Percentiles rank a stretch among this genome's conserved stretches.
phyloP scores from a whole-genome alignment of 2,888 invertebrate species.

The Agrochola lota region DNA sequence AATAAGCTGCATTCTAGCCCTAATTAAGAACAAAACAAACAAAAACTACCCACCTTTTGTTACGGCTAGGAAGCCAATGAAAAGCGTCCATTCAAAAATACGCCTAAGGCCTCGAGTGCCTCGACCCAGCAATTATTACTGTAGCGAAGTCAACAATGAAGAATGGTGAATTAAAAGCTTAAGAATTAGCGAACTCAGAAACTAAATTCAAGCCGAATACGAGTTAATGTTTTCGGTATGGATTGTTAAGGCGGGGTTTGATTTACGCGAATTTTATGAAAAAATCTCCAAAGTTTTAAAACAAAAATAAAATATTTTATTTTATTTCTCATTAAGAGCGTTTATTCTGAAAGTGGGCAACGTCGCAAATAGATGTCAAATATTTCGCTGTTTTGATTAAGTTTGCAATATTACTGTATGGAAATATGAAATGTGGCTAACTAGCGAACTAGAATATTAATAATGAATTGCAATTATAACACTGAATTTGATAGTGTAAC shows the following conservation, averaged over 20 bases:
- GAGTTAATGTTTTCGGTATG: slow-evolving; percentile 50
- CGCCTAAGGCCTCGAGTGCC: slow-evolving; percentile 66
- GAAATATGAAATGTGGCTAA: too few relatives aligned
- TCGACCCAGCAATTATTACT: slow-evolving; percentile 73
- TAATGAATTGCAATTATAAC: too few relatives aligned
- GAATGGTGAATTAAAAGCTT: slow-evolving; percentile 70
- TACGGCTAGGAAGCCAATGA: slow-evolving; percentile 68
- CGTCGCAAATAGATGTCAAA: too few relatives aligned
- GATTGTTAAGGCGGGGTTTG: slow-evolving; percentile 30
- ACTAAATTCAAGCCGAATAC: slow-evolving; percentile 63
- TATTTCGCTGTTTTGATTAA: too few relatives aligned
- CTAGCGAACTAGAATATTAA: too few relatives aligned
- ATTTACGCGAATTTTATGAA: not conserved
- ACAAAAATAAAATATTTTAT: not conserved
- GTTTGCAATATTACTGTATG: too few relatives aligned
- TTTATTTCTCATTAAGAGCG: not conserved
- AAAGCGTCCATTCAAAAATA: slow-evolving; percentile 73
- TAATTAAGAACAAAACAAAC: slow-evolving; percentile 76
- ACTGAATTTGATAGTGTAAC: too few relatives aligned
- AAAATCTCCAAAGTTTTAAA: not conserved
- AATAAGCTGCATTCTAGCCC: slow-evolving; percentile 54
- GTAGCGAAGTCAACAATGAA: slow-evolving; percentile 74
- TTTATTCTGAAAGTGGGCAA: too few relatives aligned
- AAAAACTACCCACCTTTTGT: slow-evolving; percentile 75
- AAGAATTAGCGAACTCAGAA: slow-evolving; percentile 61